phyloP scores from a whole-genome alignment of 2,888 invertebrate species.

The Hipparchia sbordonii region DNA sequence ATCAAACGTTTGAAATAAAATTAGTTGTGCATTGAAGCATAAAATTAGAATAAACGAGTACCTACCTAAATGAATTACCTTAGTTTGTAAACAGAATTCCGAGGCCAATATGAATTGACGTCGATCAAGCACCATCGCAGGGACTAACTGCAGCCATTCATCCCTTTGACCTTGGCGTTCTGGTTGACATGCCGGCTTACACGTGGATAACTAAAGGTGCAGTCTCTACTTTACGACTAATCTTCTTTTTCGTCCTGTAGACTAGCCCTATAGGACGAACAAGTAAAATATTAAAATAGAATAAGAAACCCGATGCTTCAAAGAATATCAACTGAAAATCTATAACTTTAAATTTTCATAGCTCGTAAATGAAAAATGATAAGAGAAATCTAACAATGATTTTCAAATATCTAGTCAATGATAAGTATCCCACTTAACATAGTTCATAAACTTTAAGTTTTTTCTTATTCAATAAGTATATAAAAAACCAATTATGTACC shows the following conservation, averaged over 20 bases:
- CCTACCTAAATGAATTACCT: slow-evolving; percentile 33
- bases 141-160: slow-evolving; percentile 43
- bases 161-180: slow-evolving; percentile 55
- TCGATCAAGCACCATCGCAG: slow-evolving; percentile 48
- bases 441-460: too few species aligned
- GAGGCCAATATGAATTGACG: slow-evolving; percentile 46
- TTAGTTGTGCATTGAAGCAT: slow-evolving; percentile 34
- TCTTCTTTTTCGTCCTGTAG: not conserved
- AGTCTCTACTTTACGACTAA: slow-evolving; percentile 21
- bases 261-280: too few species aligned
- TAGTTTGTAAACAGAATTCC: slow-evolving; percentile 41
- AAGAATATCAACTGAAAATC: too few species aligned
- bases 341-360: too few species aligned
- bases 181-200: slow-evolving; percentile 53
- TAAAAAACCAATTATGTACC: too few species aligned
- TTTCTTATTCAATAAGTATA: too few species aligned
- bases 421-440: too few species aligned
- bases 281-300: too few species aligned
- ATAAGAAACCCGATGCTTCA: too few species aligned
- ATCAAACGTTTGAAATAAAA: slow-evolving; percentile 28
- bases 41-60: slow-evolving; percentile 38
- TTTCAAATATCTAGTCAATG: too few species aligned
- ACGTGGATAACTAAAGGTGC: slow-evolving; percentile 55
- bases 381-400: too few species aligned
- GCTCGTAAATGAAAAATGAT: too few species aligned